These are phyloP conservation scores for Lacanobia oleracea DNA, from an alignment of 2,888 invertebrate genomes.

Conservation along the genomic window DNA sequence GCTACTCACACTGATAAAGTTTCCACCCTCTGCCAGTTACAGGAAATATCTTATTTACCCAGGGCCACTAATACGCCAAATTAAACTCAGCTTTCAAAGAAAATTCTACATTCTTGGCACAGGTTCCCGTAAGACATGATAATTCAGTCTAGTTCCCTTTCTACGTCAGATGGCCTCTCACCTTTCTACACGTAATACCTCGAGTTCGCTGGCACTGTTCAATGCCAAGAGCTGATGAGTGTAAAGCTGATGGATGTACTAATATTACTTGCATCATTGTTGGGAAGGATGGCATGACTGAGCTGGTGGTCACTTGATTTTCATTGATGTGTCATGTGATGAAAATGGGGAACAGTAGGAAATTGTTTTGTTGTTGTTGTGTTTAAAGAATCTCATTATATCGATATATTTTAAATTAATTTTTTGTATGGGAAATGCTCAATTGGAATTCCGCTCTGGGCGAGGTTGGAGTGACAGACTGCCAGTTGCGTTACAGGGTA, in stretches of 20 bases:
- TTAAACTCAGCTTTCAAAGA: background rate
- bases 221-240: slow-evolving; percentile 35
- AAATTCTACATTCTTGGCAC: slow-evolving; percentile 31
- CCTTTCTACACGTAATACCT: slow-evolving; percentile 20
- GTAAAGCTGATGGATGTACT: slow-evolving; percentile 1
- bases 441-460: no score
- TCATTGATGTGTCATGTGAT: slow-evolving; percentile 11
- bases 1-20: no score
- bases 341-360: background rate
- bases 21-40: background rate
- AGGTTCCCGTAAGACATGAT: background rate
- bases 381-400: no score
- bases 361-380: no score
- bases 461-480: no score
- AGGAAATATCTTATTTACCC: background rate
- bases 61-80: background rate
- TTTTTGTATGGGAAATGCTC: no score
- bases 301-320: background rate
- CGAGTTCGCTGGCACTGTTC: slow-evolving; percentile 47
- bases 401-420: no score
- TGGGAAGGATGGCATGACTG: background rate
- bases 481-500: no score
- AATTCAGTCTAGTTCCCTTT: background rate
- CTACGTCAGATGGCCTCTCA: background rate
- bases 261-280: background rate